Base-by-base conservation (phyloP, 2,888 invertebrate species). In the Cylindroiulus punctatus region DNA sequence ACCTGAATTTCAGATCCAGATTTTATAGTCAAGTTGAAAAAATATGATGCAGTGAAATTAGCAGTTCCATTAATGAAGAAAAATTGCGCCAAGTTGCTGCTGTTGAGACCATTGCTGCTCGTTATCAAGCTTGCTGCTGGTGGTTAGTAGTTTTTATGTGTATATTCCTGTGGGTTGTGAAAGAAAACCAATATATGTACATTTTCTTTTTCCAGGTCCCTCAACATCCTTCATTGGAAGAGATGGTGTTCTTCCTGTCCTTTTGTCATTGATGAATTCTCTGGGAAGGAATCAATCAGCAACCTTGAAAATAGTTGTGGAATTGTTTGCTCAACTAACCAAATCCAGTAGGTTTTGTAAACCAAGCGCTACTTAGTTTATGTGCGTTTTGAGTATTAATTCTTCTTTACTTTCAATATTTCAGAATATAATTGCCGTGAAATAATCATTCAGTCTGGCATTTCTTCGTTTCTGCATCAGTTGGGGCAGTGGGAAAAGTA, bases 291-390 rank as follows among this genome's bases (percentile, higher is more conserved):
- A 76, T 94, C 44, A 93, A 93, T 76, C 92, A 93, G 86, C 93
- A 94, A 89, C 91, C 94, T 91, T 95, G 47, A 93, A 93, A 87
- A 92, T 94, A 22, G 93, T 94, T 86, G 91, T 95, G 87, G 94
- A 95, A 89, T 93, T 94, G 87, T 92, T 94, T 88, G 93, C 93
- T 90, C 93, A 94, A 90, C 93, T 95, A 89, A 94, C 94, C 89
- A 93, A 93, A 91, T 94, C 93, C 91, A 94, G 95, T 93, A 90
- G 91, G 92, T 36, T 2, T 40, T 83, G n/a, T 40, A 40, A 76
- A 12, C 5, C 12, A 22, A 14, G 1, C 14, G 10, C 30, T 26
- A 30, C 30, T 1, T 22, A 12, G 14, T 30, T 76, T 30, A 12
- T 22, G 26, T 44, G 14, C 1, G 14, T 12, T 3, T 44, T 44